Base-by-base conservation (phyloP, 2,797 vertebrate genomes). In the Busarellus nigricollis region DNA sequence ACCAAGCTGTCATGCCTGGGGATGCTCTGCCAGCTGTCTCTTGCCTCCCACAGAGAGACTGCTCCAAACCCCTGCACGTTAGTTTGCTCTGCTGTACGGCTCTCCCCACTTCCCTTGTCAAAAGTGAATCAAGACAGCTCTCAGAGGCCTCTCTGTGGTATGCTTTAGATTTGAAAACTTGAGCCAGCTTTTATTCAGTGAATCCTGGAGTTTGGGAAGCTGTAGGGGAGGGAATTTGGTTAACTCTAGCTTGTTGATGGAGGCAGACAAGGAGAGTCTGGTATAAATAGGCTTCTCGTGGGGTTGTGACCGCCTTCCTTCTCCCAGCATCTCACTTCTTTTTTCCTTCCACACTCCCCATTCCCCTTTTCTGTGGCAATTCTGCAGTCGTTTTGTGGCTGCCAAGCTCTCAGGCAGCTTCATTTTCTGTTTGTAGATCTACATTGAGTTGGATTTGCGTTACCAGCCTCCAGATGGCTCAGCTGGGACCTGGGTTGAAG, bases 381-480 rank as follows among this genome's bases (percentile, higher is more conserved):
- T 76, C 55, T 83, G 26, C 26, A 7, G 21, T 13, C 40, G 20
- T 45, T 69, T 81, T 77, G 83, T 62, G 83, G 16, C 31, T 72
- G 21, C 55, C n/a, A 49, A 52, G 17, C 31, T 85, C 66, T 90
- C 28, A 40, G 42, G n/a, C 31, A 45, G 15, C 31, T 87, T 87
- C 3, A 4, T 59, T 70, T 91, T 93, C 59, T 94, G 33, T 54
- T 80, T 91, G 72, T 77, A 99, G 99, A 99, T 99, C 76, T 98
- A 98, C 35, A 97, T 99, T 17, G 99, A 99, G 97, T 93, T 99
- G 98, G 99, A 99, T 70, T 97, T 99, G 83, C 98, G 98, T n/a
- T 99, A 99, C 91, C 98, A 98, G 67, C 99, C 99, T 24, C 97
- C 99, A 25, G 98, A 99, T 86, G 99, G 99, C 44, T 95, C 98